Evolutionary conservation across 1,140 invertebrate species (phyloP).

Genomic region (Lepidurus arcticus): DNA sequence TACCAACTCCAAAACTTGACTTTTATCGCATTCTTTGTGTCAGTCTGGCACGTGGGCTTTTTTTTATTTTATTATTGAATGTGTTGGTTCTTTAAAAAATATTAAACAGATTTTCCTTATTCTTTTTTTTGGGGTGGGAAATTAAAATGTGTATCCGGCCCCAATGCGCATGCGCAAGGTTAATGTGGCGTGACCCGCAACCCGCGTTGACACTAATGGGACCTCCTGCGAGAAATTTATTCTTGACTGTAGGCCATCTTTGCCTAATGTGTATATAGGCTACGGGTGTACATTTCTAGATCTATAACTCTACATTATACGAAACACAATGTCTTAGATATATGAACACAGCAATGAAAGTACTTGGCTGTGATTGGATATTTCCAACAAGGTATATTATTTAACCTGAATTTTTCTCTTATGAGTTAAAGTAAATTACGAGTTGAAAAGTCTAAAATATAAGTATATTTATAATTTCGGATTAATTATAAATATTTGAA

Average conservation of each 20-base stretch:
- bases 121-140: not conserved
- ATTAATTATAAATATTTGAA: no score
- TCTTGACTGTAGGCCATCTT: slow-evolving; percentile 5
- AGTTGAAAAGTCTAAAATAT: no score
- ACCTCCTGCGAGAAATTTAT: not conserved
- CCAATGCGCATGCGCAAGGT: not conserved
- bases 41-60: not conserved
- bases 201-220: slow-evolving; percentile 17
- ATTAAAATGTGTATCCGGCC: not conserved
- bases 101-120: not conserved
- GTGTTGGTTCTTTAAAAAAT: not conserved
- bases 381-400: no score
- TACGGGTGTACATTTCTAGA: not conserved
- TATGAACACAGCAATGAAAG: no score
- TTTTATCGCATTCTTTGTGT: not conserved
- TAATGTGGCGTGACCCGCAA: not conserved
- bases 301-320: no score
- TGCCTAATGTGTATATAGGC: not conserved
- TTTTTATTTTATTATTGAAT: not conserved
- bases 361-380: no score
- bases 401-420: no score
- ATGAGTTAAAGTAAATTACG: no score
- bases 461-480: no score
- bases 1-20: no score
- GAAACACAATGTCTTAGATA: no score